Conservation (phyloP, 2,113 vertebrate species). For the Apeltes quadracus region DNA sequence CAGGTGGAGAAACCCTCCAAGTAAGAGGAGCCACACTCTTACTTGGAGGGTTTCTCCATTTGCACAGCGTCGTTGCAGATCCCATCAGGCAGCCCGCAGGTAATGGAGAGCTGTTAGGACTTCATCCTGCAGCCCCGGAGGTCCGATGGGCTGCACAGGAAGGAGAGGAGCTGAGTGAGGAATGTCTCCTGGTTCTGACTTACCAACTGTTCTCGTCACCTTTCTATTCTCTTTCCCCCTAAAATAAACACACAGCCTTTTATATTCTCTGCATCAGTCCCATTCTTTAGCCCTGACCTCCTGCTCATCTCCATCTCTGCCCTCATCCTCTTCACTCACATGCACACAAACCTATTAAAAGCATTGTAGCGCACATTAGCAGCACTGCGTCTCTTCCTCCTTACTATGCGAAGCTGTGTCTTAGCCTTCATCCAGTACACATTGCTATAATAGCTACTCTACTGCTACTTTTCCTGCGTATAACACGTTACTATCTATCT, state of each 20-base stretch:
- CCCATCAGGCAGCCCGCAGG: slow-evolving; percentile 26
- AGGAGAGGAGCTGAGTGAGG: background rate
- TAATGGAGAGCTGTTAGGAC: slow-evolving; percentile 29
- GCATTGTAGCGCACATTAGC: background rate
- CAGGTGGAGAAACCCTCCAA: too few relatives aligned
- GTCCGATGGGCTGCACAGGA: slow-evolving; percentile 4
- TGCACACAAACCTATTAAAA: background rate
- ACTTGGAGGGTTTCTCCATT: slow-evolving; percentile 52
- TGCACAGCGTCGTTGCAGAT: slow-evolving; percentile 43
- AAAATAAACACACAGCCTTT: background rate
- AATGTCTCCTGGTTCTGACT: background rate
- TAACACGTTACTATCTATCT: background rate
- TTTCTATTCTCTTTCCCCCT: background rate
- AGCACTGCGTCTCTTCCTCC: background rate
- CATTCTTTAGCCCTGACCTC: background rate
- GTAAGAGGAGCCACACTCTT: too few relatives aligned
- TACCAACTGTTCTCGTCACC: background rate
- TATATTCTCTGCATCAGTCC: background rate
- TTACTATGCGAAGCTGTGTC: background rate
- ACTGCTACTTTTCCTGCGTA: background rate
- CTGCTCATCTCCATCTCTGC: background rate
- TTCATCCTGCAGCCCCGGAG: slow-evolving; percentile 23
- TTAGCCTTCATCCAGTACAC: background rate
- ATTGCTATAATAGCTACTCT: background rate
- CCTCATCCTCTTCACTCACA: background rate